phyloP scores from a whole-genome alignment of 64 coral and sea anemone species.

The Orbicella faveolata region DNA sequence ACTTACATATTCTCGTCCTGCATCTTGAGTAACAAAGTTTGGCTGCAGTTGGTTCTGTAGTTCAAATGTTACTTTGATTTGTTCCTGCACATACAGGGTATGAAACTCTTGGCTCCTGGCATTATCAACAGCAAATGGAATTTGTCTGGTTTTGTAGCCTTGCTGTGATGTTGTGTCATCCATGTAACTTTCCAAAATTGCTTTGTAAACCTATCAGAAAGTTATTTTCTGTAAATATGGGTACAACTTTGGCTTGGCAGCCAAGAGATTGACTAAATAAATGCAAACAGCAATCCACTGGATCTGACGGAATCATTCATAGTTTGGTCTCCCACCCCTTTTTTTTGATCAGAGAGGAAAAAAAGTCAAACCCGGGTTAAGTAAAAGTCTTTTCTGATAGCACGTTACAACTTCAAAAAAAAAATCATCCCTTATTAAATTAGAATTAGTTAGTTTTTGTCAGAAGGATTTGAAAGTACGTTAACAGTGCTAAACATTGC shows the following conservation, averaged over 20 bases:
- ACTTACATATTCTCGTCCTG: constrained; percentile 7
- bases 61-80: constrained; percentile 3
- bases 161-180: background rate
- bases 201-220: background rate
- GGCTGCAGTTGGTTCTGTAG: background rate
- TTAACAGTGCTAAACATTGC: background rate
- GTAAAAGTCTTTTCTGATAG: no score
- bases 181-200: background rate
- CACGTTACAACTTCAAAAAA: no score
- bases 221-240: background rate
- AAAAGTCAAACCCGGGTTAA: no score
- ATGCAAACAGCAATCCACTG: no score
- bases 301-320: no score
- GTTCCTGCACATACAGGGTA: background rate
- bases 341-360: no score
- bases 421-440: no score
- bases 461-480: background rate
- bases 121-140: background rate
- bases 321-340: no score
- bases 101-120: background rate
- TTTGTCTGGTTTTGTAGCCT: background rate
- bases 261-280: no score
- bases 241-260: no score
- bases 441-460: no score
- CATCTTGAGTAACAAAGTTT: background rate